Evolutionary conservation across 2,888 invertebrate genomes (phyloP).

Genomic region (Diaperis boleti): DNA sequence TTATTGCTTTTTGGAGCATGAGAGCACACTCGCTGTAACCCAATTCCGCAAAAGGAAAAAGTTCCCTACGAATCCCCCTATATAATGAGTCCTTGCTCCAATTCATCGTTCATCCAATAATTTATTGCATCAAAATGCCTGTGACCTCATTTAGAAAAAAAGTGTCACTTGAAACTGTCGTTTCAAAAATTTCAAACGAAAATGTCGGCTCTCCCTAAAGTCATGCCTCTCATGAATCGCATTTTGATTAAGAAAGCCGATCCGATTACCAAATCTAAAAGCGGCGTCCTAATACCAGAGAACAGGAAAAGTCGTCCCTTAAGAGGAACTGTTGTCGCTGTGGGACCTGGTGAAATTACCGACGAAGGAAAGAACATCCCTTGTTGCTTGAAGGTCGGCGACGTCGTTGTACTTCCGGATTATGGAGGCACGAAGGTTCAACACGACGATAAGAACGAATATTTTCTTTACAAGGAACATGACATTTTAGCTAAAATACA

Average conservation of each 20-base stretch:
- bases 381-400: constrained; percentile 85
- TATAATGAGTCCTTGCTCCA: too few species aligned
- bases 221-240: constrained; percentile 54
- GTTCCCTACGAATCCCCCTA: too few species aligned
- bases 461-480: constrained; percentile 90
- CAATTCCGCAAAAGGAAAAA: too few species aligned
- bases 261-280: constrained; percentile 50
- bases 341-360: constrained; percentile 53
- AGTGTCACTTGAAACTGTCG: constrained; percentile 5
- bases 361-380: constrained; percentile 84
- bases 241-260: constrained; percentile 54
- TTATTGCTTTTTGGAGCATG: too few species aligned
- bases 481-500: constrained; percentile 89
- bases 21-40: too few species aligned
- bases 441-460: constrained; percentile 87
- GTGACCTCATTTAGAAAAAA: neutral
- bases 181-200: neutral
- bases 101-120: too few species aligned
- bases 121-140: constrained; percentile 26
- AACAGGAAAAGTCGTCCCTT: constrained; percentile 38
- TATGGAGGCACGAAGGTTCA: constrained; percentile 96
- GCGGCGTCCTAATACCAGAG: constrained; percentile 56
- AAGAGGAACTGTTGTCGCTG: constrained; percentile 55
- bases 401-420: constrained; percentile 93
- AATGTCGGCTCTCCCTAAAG: constrained; percentile 34